Conservation (phyloP, 2,888 invertebrate genomes). For the Dendrolimus houi region DNA sequence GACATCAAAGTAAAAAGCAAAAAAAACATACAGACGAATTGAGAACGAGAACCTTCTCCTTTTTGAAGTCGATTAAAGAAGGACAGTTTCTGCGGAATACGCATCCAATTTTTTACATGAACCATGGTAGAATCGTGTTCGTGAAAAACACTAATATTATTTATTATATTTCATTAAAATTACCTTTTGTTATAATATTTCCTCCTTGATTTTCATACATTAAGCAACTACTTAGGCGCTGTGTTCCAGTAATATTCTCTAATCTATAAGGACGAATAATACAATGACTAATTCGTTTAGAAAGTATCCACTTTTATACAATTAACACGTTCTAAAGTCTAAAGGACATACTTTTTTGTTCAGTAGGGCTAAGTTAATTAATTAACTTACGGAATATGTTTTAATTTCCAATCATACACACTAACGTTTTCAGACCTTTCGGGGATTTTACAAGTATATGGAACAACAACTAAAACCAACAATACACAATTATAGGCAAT, state of each 20-base stretch:
- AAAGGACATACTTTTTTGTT: no score
- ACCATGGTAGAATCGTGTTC: no score
- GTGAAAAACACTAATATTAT: no score
- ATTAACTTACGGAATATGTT: slow-evolving; percentile 41
- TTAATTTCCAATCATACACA: slow-evolving; percentile 40
- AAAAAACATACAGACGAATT: no score
- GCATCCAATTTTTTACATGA: no score
- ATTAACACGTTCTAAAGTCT: no score
- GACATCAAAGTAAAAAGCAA: no score
- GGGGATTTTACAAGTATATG: slow-evolving; percentile 59
- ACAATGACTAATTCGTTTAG: no score
- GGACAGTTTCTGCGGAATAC: no score
- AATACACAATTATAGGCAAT: slow-evolving; percentile 55
- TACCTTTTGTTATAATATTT: background rate
- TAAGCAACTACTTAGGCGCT: background rate
- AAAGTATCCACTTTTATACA: no score
- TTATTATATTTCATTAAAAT: background rate
- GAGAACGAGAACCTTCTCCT: no score
- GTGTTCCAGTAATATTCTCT: background rate
- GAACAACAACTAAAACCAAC: slow-evolving; percentile 51
- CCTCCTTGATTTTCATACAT: background rate
- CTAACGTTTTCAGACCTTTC: slow-evolving; percentile 37
- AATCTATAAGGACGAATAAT: background rate
- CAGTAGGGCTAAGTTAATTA: slow-evolving; percentile 5
- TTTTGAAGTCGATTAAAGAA: no score